Base-by-base conservation (phyloP, 2,888 invertebrate species). In the Lepeophtheirus nordmannii region DNA sequence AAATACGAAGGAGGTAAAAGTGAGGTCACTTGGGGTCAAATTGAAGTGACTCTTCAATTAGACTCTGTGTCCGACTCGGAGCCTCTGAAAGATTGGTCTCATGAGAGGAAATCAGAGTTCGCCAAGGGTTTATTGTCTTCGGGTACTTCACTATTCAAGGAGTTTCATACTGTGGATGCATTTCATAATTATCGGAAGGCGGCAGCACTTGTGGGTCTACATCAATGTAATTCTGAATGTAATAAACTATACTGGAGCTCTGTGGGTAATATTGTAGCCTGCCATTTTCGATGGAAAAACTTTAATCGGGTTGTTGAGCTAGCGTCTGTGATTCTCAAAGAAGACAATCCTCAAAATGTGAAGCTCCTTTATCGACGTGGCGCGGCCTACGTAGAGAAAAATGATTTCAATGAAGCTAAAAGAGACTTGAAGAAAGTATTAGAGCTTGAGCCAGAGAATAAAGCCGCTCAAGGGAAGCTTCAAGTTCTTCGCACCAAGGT, bases 241-340 rank as follows among this genome's bases (percentile, higher is more conserved):
- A 14, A 17, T 2, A 46, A 46, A 46, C 14, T 46, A 46, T 46
- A 46, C 53, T 46, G 53, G 53, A 46, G 8, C 53, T 46, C 53
- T 17, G 53, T 46, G 20, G 3, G 10, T 14, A 60, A 60, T n/a
- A 60, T 60, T 3, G 60, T 38, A 11, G 60, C 60, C 22, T 60
- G 60, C 23, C 60, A 60, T 17, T 60, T 60, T 60, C 60, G 38
- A 60, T 60, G 60, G 60, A 60, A 7, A 37, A 60, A 60, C 7
- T 60, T 60, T 14, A 38, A 14, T 14, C 8, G 38, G 2, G 60
- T 60, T 1, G 38, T 60, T 11, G 37, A 60, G n/a, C 30, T 60
- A 2, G 60, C 37, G 5, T 23, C 37, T 22, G 38, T 38, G 10
- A 30, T 37, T 38, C 23, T 60, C 8, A 14, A 17, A 46, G 60